Evolutionary conservation across 2,888 invertebrate genomes (phyloP).

Genomic region (Pyrgus malvae): DNA sequence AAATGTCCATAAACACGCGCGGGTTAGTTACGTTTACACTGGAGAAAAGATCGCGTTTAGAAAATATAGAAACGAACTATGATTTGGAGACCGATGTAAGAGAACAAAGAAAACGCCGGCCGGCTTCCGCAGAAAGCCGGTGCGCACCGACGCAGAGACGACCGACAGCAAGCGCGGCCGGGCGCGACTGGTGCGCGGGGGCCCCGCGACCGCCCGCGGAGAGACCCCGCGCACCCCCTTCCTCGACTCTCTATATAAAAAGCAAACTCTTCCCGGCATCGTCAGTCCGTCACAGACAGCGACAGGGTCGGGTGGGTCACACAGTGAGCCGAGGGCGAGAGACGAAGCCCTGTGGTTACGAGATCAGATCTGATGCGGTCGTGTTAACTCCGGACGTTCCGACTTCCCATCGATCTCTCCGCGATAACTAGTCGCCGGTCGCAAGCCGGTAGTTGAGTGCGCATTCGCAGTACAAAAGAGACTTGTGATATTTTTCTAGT

Average conservation of each 20-base stretch:
- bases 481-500: constrained; percentile 82
- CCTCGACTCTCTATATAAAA: constrained; percentile 74
- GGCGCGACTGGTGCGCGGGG: constrained; percentile 71
- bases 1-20: constrained; percentile 9
- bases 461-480: constrained; percentile 79
- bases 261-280: constrained; percentile 58
- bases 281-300: constrained; percentile 78
- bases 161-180: constrained; percentile 47
- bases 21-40: background rate
- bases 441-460: constrained; percentile 67
- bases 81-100: no score
- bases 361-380: constrained; percentile 80
- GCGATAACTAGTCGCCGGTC: constrained; percentile 71
- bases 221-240: constrained; percentile 62
- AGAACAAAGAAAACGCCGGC: constrained; percentile 76
- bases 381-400: constrained; percentile 67
- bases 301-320: constrained; percentile 77
- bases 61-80: constrained; percentile 3
- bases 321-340: constrained; percentile 70
- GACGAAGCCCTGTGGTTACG: constrained; percentile 78
- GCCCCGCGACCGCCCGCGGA: constrained; percentile 65
- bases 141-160: constrained; percentile 49
- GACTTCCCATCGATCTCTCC: constrained; percentile 74
- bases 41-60: background rate
- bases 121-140: constrained; percentile 55